Evolutionary conservation across 2,113 vertebrate genomes (phyloP).

Genomic region (Galbula dea): DNA sequence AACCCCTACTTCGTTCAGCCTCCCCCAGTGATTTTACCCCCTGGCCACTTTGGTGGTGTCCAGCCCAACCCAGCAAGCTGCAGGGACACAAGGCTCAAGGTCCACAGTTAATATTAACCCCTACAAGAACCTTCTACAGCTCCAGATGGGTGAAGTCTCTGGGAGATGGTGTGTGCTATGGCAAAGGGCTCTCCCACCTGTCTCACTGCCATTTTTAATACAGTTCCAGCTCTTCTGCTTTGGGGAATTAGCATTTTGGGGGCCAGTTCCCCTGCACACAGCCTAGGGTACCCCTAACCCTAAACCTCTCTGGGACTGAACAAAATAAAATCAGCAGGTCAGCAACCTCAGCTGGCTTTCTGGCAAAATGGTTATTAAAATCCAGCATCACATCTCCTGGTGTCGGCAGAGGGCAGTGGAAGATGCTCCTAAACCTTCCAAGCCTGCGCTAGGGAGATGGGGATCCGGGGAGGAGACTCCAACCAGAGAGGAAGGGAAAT

Average conservation of each 20-base stretch:
- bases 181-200: neutral
- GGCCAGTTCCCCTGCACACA: neutral
- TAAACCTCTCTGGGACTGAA: neutral
- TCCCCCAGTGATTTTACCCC: neutral
- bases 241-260: neutral
- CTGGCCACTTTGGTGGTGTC: no score
- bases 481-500: slow-evolving; percentile 38
- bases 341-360: neutral
- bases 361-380: neutral
- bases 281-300: rapidly evolving
- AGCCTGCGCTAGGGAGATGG: neutral
- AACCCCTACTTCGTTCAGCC: neutral
- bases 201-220: neutral
- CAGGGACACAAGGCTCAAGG: neutral
- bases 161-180: rapidly evolving
- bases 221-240: neutral
- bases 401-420: slow-evolving; percentile 59
- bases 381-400: neutral
- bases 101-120: neutral
- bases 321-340: neutral
- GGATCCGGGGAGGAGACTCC: slow-evolving; percentile 61
- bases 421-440: slow-evolving; percentile 6
- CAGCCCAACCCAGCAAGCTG: neutral
- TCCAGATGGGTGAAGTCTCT: neutral
- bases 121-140: neutral